Evolutionary conservation across 2,797 vertebrate genomes (phyloP), one percentile per base, ranked within the genome.

Genomic region (Ambastaia sidthimunki): DNA sequence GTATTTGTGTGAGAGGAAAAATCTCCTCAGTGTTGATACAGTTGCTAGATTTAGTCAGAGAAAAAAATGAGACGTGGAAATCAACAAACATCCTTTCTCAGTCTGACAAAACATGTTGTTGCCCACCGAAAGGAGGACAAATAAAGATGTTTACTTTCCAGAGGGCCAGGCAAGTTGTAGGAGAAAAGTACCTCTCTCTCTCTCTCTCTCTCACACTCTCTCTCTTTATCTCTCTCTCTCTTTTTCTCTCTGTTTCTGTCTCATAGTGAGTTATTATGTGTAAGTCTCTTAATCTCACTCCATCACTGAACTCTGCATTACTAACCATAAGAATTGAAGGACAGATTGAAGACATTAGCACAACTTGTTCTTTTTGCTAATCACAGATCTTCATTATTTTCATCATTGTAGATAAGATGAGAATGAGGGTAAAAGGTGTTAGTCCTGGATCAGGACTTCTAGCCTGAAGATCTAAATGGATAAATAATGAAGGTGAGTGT

Each of bases 401-500:
- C 19, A 52, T 71, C 15, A 54, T 7, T 23, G 19, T 1, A 1
- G 15, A 23, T 71, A 62, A 52, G 55, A 52, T 78, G 52, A 52
- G 57, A 63, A 37, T 78, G n/a, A 71, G 57, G 47, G 67, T 52
- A 62, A 71, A 50, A 4, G 28, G 67, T 63, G 28, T 23, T n/a
- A 63, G 55, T 78, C 67, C 52, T n/a, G 0, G 52, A 78, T 79
- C 34, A 28, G 16, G n/a, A n/a, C 52, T 11, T 65, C 67, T 63
- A 76, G 83, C 82, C 85, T 75, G 87, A 87, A 88, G 84, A 83
- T 34, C 89, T 85, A 83, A 86, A 47, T 87, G 86, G 86, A 92
- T 91, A 89, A 91, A 92, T 92, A 92, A 93, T 93, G 86, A 78
- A 90, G 84, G 86, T 89, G 88, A 88, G 88, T 85, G 84, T 28